Evolutionary conservation across 2,113 vertebrate species (phyloP), one percentile per base, ranked within the genome.

Genomic region (Ciconia stormi): DNA sequence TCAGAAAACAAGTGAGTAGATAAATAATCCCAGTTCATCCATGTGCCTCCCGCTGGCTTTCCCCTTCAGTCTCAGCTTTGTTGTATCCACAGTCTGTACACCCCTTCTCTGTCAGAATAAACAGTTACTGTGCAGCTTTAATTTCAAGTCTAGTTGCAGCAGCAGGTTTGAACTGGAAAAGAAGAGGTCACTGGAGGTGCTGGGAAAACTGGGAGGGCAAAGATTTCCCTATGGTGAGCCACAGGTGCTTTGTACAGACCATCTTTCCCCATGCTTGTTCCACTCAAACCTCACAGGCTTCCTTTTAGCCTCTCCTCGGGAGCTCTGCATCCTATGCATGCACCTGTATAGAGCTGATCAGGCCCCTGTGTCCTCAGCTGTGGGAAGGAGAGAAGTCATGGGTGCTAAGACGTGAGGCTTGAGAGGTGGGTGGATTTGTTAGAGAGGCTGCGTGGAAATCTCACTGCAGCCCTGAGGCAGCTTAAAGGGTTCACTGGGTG

Each of bases 261-360:
- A 0, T 72, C 40, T 81, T 90, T 50, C 23, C 34, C 15, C 4
- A 16, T 19, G 16, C 22, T 46, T 87, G 62, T 65, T 0, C 11
- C 20, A 9, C 5, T 61, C 23, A 66, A 18, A 58, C 58, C 25
- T 61, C 73, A 30, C 4, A 19, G 55, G 11, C 44, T 89, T 69
- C 49, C 12, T 66, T 66, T 71, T 44, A 62, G 40, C 16, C 49
- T 47, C 27, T 59, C 29, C 61, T 40, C 2, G 0, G 34, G 40
- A 80, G 40, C 36, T 74, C 29, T 40, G 22, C 0, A 0, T 82
- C n/a, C 52, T n/a, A 11, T 6, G 3, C 3, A 0, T 29, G 23
- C 40, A 13, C 38, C 42, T 87, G 4, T 32, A 4, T 23, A 19
- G 36, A 79, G 69, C 50, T 71, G 55, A 16, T 53, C 0, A 3